Percentiles rank a stretch among this genome's conserved stretches.
Conservation (phyloP, 2,888 invertebrate species). For the Cistogaster globosa region DNA sequence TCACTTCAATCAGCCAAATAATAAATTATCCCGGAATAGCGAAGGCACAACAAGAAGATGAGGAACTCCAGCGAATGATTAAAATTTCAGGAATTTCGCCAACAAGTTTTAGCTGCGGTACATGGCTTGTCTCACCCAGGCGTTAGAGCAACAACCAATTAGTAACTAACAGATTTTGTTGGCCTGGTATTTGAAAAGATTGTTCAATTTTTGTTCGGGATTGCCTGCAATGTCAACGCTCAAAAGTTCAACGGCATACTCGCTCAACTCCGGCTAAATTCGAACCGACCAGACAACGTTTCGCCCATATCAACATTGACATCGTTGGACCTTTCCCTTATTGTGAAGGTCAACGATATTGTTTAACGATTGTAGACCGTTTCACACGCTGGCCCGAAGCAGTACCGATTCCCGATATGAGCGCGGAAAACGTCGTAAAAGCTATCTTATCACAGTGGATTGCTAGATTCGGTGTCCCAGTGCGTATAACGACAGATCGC, state of each 20-base stretch:
- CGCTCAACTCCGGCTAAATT: background rate
- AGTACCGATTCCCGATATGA: slow-evolving; percentile 55
- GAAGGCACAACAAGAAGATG: too few species aligned
- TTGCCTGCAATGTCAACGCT: slow-evolving; percentile 28
- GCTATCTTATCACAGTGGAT: background rate
- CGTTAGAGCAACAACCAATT: too few species aligned
- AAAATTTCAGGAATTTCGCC: too few species aligned
- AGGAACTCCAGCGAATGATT: too few species aligned
- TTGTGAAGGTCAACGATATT: background rate
- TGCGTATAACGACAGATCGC: slow-evolving; percentile 1
- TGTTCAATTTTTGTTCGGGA: background rate
- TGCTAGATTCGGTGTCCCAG: slow-evolving; percentile 43
- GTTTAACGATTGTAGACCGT: background rate
- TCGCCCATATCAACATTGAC: background rate
- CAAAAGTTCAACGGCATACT: background rate
- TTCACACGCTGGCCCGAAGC: slow-evolving; percentile 43
- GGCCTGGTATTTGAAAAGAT: background rate
- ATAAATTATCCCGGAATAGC: too few species aligned
- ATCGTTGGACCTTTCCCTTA: background rate
- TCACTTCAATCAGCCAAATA: too few species aligned
- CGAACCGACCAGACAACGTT: background rate
- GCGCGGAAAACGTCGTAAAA: slow-evolving; percentile 33
- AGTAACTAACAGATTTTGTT: background rate
- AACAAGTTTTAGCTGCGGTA: too few species aligned
- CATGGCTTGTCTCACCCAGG: too few species aligned